phyloP scores from a whole-genome alignment of 1,140 invertebrate species.

The Panagrolaimus sp. region DNA sequence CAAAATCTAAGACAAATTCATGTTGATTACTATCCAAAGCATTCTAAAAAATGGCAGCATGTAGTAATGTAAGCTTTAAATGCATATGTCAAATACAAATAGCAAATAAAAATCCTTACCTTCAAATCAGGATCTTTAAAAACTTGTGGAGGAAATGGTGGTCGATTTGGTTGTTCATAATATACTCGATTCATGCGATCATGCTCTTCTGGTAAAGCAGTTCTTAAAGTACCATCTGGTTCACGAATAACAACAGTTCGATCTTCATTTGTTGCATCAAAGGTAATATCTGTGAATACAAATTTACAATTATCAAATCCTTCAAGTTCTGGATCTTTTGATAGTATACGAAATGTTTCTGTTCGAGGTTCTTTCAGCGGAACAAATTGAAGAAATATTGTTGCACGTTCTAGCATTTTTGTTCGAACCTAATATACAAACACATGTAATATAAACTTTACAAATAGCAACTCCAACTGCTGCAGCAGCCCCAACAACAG shows the following conservation, averaged over 20 bases:
- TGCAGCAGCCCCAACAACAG: too few relatives aligned
- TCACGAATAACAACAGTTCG: constrained; percentile 79
- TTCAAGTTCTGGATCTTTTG: constrained; percentile 70
- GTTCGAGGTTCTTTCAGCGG: constrained; percentile 69
- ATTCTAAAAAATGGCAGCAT: constrained; percentile 62
- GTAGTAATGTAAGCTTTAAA: too few relatives aligned
- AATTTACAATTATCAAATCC: constrained; percentile 68
- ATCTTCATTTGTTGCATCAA: constrained; percentile 69
- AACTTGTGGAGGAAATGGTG: constrained; percentile 70
- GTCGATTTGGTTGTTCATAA: constrained; percentile 70
- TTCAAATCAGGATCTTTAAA: constrained; percentile 70
- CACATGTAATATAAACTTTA: too few relatives aligned
- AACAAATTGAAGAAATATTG: constrained; percentile 76
- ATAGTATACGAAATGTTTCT: constrained; percentile 64
- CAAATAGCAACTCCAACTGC: too few relatives aligned
- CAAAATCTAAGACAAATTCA: constrained; percentile 78
- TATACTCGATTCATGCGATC: constrained; percentile 79
- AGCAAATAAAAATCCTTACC: too few relatives aligned
- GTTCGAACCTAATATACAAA: constrained; percentile 61
- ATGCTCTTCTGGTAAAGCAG: constrained; percentile 71
- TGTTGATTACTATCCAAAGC: constrained; percentile 71
- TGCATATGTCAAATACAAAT: too few relatives aligned
- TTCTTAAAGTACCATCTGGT: constrained; percentile 72
- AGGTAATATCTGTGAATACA: constrained; percentile 83
- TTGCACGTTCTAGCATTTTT: constrained; percentile 64